phyloP scores from a whole-genome alignment of 2,113 vertebrate genomes.

The Cebidichthys violaceus region DNA sequence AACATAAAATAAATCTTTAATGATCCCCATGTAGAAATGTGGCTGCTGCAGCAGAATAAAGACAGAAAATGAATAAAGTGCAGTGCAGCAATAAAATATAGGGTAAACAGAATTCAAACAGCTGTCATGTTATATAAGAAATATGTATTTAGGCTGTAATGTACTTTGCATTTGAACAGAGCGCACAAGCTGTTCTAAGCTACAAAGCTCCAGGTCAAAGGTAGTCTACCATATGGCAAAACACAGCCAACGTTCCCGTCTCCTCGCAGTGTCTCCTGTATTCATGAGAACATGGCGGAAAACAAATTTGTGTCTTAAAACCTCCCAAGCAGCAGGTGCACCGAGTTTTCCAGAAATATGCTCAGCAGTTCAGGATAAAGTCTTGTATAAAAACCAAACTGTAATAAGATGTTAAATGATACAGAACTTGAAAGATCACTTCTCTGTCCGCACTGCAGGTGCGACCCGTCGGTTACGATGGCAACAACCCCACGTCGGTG shows the following conservation, averaged over 20 bases:
- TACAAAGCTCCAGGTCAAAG: slow-evolving; percentile 20
- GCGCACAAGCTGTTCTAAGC: slow-evolving; percentile 17
- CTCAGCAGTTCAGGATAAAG: not conserved
- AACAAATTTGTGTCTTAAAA: not conserved
- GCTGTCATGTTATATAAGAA: slow-evolving; percentile 29
- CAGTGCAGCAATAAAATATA: not conserved
- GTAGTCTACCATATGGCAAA: not conserved
- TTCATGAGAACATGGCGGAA: slow-evolving; percentile 8
- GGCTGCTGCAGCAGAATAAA: slow-evolving; percentile 1
- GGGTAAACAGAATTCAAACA: slow-evolving; percentile 9
- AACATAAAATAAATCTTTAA: slow-evolving; percentile 21
- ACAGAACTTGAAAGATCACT: not conserved
- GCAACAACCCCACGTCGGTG: slow-evolving; percentile 95
- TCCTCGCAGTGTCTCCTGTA: not conserved
- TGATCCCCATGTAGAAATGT: not conserved
- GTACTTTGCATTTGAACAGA: slow-evolving; percentile 2
- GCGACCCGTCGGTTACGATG: slow-evolving; percentile 92
- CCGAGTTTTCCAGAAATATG: not conserved
- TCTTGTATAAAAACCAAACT: not conserved
- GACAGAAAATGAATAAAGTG: not conserved
- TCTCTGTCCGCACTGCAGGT: slow-evolving; percentile 81
- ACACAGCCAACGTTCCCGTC: not conserved
- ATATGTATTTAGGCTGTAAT: slow-evolving; percentile 7
- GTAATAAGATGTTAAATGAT: not conserved
- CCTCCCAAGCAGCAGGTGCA: not conserved